A percentile compares a stretch with the other conserved stretches of the same genome.
phyloP scores from a whole-genome alignment of 2,888 invertebrate genomes.

The Oscheius sp. region DNA sequence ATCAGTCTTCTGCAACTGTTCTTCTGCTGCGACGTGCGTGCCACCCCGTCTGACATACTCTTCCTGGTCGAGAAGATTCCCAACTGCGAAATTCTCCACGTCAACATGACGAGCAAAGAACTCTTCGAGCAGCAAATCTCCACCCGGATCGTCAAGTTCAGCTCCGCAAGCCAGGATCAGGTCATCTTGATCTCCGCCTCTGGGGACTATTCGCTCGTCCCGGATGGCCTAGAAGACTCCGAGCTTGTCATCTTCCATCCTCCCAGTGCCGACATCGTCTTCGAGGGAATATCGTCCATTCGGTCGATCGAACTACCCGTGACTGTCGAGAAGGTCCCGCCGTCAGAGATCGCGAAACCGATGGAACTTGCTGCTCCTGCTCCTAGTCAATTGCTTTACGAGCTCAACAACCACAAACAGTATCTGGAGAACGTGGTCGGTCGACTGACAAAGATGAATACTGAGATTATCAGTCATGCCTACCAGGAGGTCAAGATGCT shows the following conservation, averaged over 20 bases:
- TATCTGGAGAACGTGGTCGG: background rate
- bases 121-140: conserved; percentile 9
- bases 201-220: background rate
- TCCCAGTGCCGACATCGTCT: background rate
- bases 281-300: conserved; percentile 5
- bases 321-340: background rate
- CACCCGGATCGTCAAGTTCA: background rate
- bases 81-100: conserved; percentile 15
- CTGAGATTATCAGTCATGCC: background rate
- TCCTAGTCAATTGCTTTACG: background rate
- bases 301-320: conserved; percentile 20
- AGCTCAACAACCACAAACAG: background rate
- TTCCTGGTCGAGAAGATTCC: conserved; percentile 13
- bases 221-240: background rate
- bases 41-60: conserved; percentile 24
- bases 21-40: conserved; percentile 36
- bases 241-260: conserved; percentile 25
- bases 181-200: conserved; percentile 7
- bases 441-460: background rate
- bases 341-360: background rate
- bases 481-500: too few species aligned
- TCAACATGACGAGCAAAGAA: background rate
- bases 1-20: background rate
- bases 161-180: background rate
- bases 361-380: background rate